Evolutionary conservation across 2,888 invertebrate species (phyloP), one percentile per base, ranked within the genome.

Genomic region (Athetis lepigone): DNA sequence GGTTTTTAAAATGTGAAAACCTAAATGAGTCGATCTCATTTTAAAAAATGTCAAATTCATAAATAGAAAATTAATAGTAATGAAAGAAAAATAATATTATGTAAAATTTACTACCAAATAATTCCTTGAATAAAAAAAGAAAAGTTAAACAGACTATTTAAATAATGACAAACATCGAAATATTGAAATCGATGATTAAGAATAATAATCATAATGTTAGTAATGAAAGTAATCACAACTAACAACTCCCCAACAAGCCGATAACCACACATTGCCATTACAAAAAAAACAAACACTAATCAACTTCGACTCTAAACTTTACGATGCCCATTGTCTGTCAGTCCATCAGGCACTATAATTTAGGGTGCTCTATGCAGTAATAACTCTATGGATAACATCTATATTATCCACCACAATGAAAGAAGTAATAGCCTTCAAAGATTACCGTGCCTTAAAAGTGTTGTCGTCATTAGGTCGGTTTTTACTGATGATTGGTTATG

Each of bases 311-410:
- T 69, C 36, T 67, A 79, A 79, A 73, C 21, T 81, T 76, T 73
- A 80, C 56, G 72, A 77, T 52, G 49, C 18, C 67, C 62, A 75
- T 85, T 82, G 79, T 82, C 74, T 63, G 51, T 77, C 46, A 19
- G 54, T 69, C 71, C 60, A 69, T 61, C 62, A 79, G 49, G 25
- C 79, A 55, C 65, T 67, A 75, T 80, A 80, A 82, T 83, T 83
- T 71, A 76, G 79, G 79, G 77, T 74, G 64, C 66, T 62, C 66
- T 75, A 33, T 33, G 63, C 50, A 59, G 73, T 83, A 81, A 85
- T 80, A 78, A 80, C 74, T 72, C 37, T 47, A 69, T 62, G 74
- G 85, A 86, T 86, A 85, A 56, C 65, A 85, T 86, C 84, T 80
- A 72, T 70, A 78, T 84, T 84, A 76, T 74, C 66, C 58, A 23